Percentiles rank a stretch among this genome's conserved stretches.
phyloP scores from a whole-genome alignment of 2,888 invertebrate genomes.

The Epistrophella euchroma region DNA sequence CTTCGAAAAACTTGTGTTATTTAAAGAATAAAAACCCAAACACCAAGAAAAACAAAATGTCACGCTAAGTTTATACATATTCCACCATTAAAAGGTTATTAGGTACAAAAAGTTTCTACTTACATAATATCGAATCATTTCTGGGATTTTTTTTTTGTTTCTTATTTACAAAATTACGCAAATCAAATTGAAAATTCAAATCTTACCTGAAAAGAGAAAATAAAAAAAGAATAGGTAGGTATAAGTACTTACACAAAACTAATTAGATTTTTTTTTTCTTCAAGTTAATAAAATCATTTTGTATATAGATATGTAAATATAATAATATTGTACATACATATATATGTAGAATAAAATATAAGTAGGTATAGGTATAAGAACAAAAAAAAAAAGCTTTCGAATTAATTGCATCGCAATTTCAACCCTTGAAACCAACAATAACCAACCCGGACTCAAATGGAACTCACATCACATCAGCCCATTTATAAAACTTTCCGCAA shows the following conservation, averaged over 20 bases:
- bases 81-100: slow-evolving; percentile 17
- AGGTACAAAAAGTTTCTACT: slow-evolving; percentile 53
- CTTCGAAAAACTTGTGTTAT: background rate
- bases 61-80: slow-evolving; percentile 1
- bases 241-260: slow-evolving; percentile 25
- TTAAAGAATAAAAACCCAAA: slow-evolving; percentile 7
- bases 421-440: slow-evolving; percentile 41
- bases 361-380: slow-evolving; percentile 28
- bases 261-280: slow-evolving; percentile 47
- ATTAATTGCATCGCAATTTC: slow-evolving; percentile 65
- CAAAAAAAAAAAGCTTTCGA: slow-evolving; percentile 38
- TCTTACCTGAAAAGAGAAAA: slow-evolving; percentile 69
- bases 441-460: slow-evolving; percentile 44
- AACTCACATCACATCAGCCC: slow-evolving; percentile 44
- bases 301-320: background rate
- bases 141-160: slow-evolving; percentile 48
- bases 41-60: slow-evolving; percentile 12
- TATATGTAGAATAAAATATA: background rate
- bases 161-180: slow-evolving; percentile 64
- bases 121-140: slow-evolving; percentile 70
- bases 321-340: background rate
- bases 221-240: background rate
- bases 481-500: slow-evolving; percentile 47
- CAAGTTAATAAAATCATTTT: slow-evolving; percentile 37
- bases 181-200: slow-evolving; percentile 70